Conservation (phyloP, 2,797 vertebrate genomes). For the Austrolebias charrua region DNA sequence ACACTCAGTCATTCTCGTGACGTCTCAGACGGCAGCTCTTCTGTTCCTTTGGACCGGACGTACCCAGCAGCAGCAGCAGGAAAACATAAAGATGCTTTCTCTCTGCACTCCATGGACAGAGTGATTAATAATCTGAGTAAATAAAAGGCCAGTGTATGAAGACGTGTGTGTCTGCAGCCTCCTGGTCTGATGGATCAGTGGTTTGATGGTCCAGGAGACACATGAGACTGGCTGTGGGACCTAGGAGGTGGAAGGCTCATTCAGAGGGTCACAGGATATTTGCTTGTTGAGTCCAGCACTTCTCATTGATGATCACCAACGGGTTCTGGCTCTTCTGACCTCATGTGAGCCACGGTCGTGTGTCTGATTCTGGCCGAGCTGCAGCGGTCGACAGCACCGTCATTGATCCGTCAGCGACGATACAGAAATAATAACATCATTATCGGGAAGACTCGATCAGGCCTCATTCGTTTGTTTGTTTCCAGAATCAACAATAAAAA, state of each 20-base stretch:
- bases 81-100: conserved; percentile 34
- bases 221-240: not conserved
- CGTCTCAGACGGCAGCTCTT: conserved; percentile 15
- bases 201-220: conserved; percentile 5
- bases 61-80: conserved; percentile 19
- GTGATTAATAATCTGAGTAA: conserved; percentile 55
- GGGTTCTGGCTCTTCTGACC: conserved; percentile 8
- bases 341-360: conserved; percentile 11
- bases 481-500: too few relatives aligned
- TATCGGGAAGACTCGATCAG: too few relatives aligned
- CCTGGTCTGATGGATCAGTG: conserved; percentile 7
- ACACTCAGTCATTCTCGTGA: conserved; percentile 5
- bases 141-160: conserved; percentile 46
- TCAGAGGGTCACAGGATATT: conserved; percentile 12
- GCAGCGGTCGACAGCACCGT: not conserved
- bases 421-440: not conserved
- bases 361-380: not conserved
- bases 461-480: too few relatives aligned
- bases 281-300: conserved; percentile 8
- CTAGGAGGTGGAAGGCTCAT: not conserved
- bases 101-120: conserved; percentile 28
- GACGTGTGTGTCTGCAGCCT: conserved; percentile 33
- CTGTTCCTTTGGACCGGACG: conserved; percentile 20
- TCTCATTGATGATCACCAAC: conserved; percentile 15
- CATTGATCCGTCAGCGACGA: not conserved